These are phyloP conservation scores for Pelecanoides urinatrix DNA, from an alignment of 2,113 vertebrate genomes.

Conservation along the genomic window DNA sequence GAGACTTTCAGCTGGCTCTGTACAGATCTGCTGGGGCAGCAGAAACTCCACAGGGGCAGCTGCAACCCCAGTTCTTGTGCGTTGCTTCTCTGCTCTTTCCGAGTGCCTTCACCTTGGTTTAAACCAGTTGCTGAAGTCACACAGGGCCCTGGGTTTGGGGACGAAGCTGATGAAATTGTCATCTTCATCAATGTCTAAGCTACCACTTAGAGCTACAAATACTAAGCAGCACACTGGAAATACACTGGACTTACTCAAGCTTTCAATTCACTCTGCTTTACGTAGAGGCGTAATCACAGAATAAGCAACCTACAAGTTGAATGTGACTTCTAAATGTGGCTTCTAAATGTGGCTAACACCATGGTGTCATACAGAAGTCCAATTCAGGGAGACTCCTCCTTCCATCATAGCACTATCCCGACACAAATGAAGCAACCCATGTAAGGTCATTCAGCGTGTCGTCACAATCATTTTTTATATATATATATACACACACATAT, in stretches of 20 bases:
- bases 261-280: background rate
- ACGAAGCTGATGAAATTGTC: background rate
- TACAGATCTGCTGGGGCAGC: background rate
- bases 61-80: background rate
- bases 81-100: background rate
- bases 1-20: constrained; percentile 13
- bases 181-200: background rate
- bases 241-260: background rate
- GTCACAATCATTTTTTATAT: background rate
- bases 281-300: background rate
- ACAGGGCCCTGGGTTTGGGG: background rate
- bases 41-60: background rate
- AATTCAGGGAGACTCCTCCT: background rate
- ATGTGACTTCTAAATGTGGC: background rate
- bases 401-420: background rate
- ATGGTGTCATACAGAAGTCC: background rate
- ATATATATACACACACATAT: too few relatives aligned
- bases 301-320: background rate
- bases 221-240: background rate
- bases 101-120: background rate
- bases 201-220: background rate
- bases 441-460: background rate
- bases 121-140: background rate
- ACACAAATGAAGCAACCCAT: background rate
- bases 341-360: background rate